Conservation (phyloP, 2,113 vertebrate species). For the Cebidichthys violaceus region DNA sequence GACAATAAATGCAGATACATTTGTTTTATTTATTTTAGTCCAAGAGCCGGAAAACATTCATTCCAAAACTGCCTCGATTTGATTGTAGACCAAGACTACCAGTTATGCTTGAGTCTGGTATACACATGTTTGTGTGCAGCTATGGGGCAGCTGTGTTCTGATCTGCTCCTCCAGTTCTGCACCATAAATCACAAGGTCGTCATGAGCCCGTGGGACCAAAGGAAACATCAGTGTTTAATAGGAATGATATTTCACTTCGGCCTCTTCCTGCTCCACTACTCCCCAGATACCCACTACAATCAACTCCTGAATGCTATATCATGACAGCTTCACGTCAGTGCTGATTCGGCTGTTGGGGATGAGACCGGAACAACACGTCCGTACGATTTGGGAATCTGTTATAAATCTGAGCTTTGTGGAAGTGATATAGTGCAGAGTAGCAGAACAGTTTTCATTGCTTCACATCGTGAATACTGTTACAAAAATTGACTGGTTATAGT, state of each 20-base stretch:
- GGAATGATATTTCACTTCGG: conserved; percentile 68
- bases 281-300: conserved; percentile 54
- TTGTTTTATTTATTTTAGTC: neutral
- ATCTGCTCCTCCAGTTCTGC: conserved; percentile 42
- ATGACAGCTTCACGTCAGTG: conserved; percentile 53
- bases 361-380: conserved; percentile 32
- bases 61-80: neutral
- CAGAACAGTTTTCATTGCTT: conserved; percentile 16
- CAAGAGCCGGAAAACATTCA: conserved; percentile 29
- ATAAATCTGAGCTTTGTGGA: neutral
- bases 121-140: conserved; percentile 51
- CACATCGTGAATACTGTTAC: neutral
- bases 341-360: conserved; percentile 21
- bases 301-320: conserved; percentile 39
- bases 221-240: conserved; percentile 66
- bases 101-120: conserved; percentile 38
- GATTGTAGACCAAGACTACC: neutral
- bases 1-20: neutral
- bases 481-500: conserved; percentile 1
- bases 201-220: conserved; percentile 60
- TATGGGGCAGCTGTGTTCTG: conserved; percentile 61
- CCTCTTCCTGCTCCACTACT: conserved; percentile 63
- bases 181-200: conserved; percentile 70
- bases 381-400: conserved; percentile 22
- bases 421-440: conserved; percentile 14